Base-by-base conservation (phyloP, 2,113 vertebrate genomes). In the Dipodomys spectabilis region DNA sequence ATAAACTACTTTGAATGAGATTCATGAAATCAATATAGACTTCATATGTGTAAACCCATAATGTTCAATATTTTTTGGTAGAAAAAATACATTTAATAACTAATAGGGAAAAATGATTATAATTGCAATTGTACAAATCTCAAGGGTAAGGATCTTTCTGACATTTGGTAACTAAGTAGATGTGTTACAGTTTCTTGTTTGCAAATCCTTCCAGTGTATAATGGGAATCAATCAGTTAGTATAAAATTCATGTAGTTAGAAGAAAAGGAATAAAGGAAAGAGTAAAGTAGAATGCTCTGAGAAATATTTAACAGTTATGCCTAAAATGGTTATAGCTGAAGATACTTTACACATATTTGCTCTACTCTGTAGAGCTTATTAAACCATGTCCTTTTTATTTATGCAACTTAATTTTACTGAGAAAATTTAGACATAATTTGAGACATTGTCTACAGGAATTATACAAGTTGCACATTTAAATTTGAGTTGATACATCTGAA, bases 1-100 rank as follows among this genome's bases (percentile, higher is more conserved):
- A 45, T 92, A 23, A 32, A 57, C 53, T 88, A 53, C 78, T 91
- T 53, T 94, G 18, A 74, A 32, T 89, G 35, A 35, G 4, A 75
- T 93, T 94, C 35, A 79, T 32, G 60, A 89, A 13, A 93, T 19
- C 5, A 95, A 57, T 27, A 84, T 35, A 35, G 49, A 86, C 23
- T 64, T 82, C 28, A 32, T 1, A 8, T 80, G 16, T 53, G 7
- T 74, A 87, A 94, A 89, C 20, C 13, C 20, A 30, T 60, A 39
- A 39, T 25, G 2, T 4, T 44, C 62, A 84, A 19, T 75, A 30
- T 28, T 28, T 73, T 39, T 75, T 45, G 28, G 77, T 83, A 74
- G 20, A 64, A 8, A 90, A 49, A 91, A 88, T 80, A 6, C 35
- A 23, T 25, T 79, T 90, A 81, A 82, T 62, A 74, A 28, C 9